Evolutionary conservation across 2,797 vertebrate genomes (phyloP), one percentile per base, ranked within the genome.

Genomic region (Acrossocheilus fasciatus): DNA sequence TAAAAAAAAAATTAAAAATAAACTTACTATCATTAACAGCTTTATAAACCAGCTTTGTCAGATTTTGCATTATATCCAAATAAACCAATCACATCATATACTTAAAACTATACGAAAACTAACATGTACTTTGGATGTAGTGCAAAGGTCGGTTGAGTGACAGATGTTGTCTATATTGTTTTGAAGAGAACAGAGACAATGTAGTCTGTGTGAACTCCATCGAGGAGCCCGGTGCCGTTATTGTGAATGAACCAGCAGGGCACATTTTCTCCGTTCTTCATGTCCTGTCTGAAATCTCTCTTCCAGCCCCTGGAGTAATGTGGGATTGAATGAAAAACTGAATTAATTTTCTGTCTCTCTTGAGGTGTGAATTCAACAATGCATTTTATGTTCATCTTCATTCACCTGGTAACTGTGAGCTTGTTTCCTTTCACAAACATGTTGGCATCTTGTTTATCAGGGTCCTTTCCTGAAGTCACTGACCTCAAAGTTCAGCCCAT

Each of bases 191-290:
- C 92, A 17, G 97, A 90, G 69, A 97, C 92, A 5, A 96, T 91
- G 83, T 99, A 98, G 89, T 98, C 96, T 0, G 93, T 94, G 66
- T 95, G 94, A 86, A 86, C 83, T 20, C 97, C 97, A 39, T 98
- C 96, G 0, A 98, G 95, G 34, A 99, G 93, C 34, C 97, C 97
- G 18, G 93, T 89, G 81, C 97, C 97, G 0, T 97, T 96, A 86
- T 96, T 91, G 82, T 96, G 93, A 88, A 98, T 91, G 75, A 98
- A 97, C 98, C 98, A 99, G 92, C 98, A 98, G 76, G 93, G 85
- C 68, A 97, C 75, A 10, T 92, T 93, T 2, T 90, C 77, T 1
- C 97, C 96, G 0, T 92, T 68, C 2, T 79, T 88, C 17, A 93
- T 76, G 34, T 97, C 92, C 69, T 77, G 89, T 74, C 95, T 92